phyloP scores from a whole-genome alignment of 2,113 vertebrate species.

The Cephalopterus ornatus region DNA sequence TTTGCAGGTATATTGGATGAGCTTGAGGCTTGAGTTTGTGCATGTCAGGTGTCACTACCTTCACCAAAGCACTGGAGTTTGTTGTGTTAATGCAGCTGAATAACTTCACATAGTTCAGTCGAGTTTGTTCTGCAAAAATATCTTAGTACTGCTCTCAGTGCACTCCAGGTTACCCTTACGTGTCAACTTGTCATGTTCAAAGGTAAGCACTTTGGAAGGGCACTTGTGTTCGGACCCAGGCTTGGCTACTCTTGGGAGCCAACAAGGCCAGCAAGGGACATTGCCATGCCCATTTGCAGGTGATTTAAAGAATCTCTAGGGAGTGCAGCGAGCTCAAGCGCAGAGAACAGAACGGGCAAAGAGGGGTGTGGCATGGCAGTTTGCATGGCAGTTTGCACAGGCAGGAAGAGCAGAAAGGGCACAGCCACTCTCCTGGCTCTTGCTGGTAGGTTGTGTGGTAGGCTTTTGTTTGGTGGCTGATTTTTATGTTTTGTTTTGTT shows the following conservation, averaged over 20 bases:
- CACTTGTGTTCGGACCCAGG: neutral
- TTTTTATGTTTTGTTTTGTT: too few relatives aligned
- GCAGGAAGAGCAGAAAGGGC: neutral
- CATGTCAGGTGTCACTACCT: neutral
- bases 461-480: too few relatives aligned
- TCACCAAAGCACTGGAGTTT: neutral
- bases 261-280: too few relatives aligned
- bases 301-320: neutral
- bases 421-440: too few relatives aligned
- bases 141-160: neutral
- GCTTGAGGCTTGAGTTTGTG: neutral
- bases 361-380: neutral
- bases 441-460: too few relatives aligned
- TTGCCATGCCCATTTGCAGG: too few relatives aligned
- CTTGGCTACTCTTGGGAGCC: too few relatives aligned
- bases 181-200: neutral
- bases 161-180: neutral
- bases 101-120: neutral
- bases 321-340: neutral
- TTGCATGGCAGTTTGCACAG: neutral
- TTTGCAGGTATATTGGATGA: neutral
- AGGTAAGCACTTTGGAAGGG: neutral
- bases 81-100: neutral
- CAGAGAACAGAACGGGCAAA: neutral
- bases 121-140: neutral